These are phyloP conservation scores for Drosophila virilis DNA, from an alignment of 1,140 invertebrate species.

Conservation along the genomic window DNA sequence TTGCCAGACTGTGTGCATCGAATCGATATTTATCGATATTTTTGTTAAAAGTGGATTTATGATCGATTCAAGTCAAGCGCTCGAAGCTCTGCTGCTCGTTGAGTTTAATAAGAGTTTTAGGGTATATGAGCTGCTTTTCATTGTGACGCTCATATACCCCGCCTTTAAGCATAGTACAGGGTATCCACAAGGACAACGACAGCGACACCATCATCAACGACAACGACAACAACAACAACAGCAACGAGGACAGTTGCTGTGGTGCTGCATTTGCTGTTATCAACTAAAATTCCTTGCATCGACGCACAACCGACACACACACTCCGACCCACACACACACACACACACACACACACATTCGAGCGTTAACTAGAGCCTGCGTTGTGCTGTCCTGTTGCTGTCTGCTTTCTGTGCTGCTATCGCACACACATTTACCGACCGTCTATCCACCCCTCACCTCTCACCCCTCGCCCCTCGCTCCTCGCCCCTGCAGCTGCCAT, in stretches of 20 bases:
- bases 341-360: background rate
- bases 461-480: too few relatives aligned
- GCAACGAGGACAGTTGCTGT: conserved; percentile 13
- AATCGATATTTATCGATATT: conserved; percentile 5
- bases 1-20: too few relatives aligned
- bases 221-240: conserved; percentile 26
- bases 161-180: background rate
- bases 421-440: background rate
- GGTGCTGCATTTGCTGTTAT: conserved; percentile 61
- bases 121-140: too few relatives aligned
- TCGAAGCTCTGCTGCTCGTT: too few relatives aligned
- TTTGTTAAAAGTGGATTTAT: background rate
- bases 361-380: conserved; percentile 6
- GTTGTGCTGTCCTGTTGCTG: background rate
- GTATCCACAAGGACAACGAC: conserved; percentile 6
- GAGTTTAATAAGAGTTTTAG: too few relatives aligned
- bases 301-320: conserved; percentile 52
- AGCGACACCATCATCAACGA: conserved; percentile 55
- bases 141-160: background rate
- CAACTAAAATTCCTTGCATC: conserved; percentile 78
- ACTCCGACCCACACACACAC: background rate
- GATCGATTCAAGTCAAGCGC: too few relatives aligned
- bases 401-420: background rate
- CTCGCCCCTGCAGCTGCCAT: conserved; percentile 44
- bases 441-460: background rate